Evolutionary conservation across 2,113 vertebrate species (phyloP).

Genomic region (Typhlomys cinereus): DNA sequence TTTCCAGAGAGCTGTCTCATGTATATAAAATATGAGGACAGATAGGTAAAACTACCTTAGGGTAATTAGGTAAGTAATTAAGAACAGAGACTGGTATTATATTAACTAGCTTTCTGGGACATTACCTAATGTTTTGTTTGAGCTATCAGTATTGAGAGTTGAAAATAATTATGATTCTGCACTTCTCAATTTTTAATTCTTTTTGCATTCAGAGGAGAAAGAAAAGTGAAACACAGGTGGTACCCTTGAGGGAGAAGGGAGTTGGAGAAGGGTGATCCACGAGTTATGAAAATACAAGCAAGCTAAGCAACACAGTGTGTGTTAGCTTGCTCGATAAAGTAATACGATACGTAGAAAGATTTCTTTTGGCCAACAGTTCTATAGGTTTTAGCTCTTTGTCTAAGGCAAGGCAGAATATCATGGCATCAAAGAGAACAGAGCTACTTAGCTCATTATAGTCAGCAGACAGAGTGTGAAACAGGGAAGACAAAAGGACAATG

Average conservation of each 20-base stretch:
- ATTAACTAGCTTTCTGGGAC: constrained; percentile 39
- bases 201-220: constrained; percentile 43
- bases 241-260: background rate
- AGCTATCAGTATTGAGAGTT: constrained; percentile 21
- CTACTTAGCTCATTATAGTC: background rate
- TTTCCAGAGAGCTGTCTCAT: constrained; percentile 27
- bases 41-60: background rate
- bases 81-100: background rate
- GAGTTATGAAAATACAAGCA: too few relatives aligned
- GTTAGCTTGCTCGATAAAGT: background rate
- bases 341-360: background rate
- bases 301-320: background rate
- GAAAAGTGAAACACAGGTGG: background rate
- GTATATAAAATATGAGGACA: constrained; percentile 10
- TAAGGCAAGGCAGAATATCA: background rate
- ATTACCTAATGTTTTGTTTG: background rate
- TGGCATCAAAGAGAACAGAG: background rate
- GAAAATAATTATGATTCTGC: constrained; percentile 28
- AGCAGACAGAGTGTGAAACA: background rate
- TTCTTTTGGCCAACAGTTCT: background rate
- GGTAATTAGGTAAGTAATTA: constrained; percentile 34
- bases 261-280: background rate
- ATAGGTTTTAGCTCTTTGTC: background rate
- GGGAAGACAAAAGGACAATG: background rate
- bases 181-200: background rate